Evolutionary conservation across 2,797 vertebrate species (phyloP).

Genomic region (Salmo trutta): DNA sequence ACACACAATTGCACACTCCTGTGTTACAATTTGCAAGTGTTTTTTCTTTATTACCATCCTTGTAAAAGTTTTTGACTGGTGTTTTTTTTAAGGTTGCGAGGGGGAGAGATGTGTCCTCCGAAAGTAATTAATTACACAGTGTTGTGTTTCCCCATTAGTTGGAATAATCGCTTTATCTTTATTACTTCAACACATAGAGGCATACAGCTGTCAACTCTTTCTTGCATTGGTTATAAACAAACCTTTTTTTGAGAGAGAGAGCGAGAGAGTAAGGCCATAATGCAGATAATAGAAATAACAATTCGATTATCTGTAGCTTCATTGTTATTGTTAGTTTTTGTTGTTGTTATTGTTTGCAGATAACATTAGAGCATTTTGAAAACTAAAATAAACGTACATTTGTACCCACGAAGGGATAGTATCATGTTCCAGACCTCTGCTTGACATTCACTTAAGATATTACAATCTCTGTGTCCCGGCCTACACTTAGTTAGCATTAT

Average conservation of each 20-base stretch:
- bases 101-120: slow-evolving; percentile 47
- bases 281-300: slow-evolving; percentile 52
- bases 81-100: slow-evolving; percentile 41
- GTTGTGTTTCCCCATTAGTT: slow-evolving; percentile 52
- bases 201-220: slow-evolving; percentile 51
- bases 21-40: slow-evolving; percentile 46
- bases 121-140: slow-evolving; percentile 61
- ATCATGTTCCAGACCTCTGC: slow-evolving; percentile 25
- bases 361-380: slow-evolving; percentile 31
- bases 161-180: slow-evolving; percentile 16
- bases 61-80: slow-evolving; percentile 31
- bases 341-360: slow-evolving; percentile 34
- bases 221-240: slow-evolving; percentile 55
- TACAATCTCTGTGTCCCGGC: slow-evolving; percentile 59
- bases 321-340: slow-evolving; percentile 27
- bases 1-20: slow-evolving; percentile 55
- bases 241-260: slow-evolving; percentile 35
- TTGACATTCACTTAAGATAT: slow-evolving; percentile 61
- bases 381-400: slow-evolving; percentile 19
- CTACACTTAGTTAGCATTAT: slow-evolving; percentile 37
- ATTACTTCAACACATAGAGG: slow-evolving; percentile 47
- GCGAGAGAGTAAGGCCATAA: slow-evolving; percentile 70
- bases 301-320: slow-evolving; percentile 21
- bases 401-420: slow-evolving; percentile 26
- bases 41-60: slow-evolving; percentile 34